Base-by-base conservation (phyloP, 2,797 vertebrate genomes). In the Oreochromis grahami region DNA sequence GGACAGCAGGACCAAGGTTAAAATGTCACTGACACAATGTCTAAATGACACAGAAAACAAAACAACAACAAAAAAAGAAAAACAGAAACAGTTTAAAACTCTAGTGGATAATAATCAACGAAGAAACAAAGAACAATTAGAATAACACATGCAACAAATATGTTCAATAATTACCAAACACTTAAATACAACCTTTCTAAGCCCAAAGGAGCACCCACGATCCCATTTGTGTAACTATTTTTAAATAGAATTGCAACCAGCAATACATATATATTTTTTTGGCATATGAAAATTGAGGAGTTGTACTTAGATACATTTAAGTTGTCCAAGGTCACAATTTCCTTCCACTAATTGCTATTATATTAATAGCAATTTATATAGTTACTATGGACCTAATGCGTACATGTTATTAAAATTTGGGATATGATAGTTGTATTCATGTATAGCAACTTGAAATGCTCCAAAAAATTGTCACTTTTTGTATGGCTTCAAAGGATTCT, bases 251-350 rank as follows among this genome's bases (percentile, higher is more conserved):
- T 53, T 53, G 51, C 2, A 53, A 53, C 51, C n/a, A 53, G n/a
- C 9, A 21, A 32, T 32, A 8, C 8, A 2, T 45, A 0, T 48
- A 2, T 50, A 0, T 43, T 1, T 48, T 48, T 8, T 19, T 2
- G 19, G 17, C 17, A 21, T 52, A 6, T 52, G n/a, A 19, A 21
- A 52, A 52, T 21, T 1, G 51, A 52, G 51, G n/a, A 24, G 12
- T 53, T 53, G 12, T 55, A 55, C 52, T 26, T 55, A 26, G 21
- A 55, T 55, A 55, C 24, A 56, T 56, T 29, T 56, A 56, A 56
- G 24, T 0, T 58, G 15, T 32, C 55, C 8, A 58, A 10, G 26
- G 0, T 58, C 2, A 0, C 29, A 32, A 1, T 58, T 58, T 58
- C 56, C 56, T 58, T 58, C 56, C 15, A 58, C 15, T 34, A 4